A percentile compares a stretch with the other conserved stretches of the same genome.
Conservation (phyloP, 2,888 invertebrate species). For the Pandemis cinnamomeana region DNA sequence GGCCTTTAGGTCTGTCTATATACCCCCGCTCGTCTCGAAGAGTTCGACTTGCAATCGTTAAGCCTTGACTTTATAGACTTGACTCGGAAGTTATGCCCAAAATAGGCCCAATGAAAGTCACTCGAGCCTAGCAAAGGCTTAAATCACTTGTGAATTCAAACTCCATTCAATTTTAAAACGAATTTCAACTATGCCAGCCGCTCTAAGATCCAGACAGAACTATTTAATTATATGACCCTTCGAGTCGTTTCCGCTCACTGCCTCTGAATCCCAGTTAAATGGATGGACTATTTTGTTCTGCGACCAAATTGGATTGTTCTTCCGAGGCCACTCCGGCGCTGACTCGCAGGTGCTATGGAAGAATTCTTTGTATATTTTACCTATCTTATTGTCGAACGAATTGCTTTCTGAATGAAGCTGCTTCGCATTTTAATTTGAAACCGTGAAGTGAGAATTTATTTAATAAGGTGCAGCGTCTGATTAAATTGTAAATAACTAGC, state of each 20-base stretch:
- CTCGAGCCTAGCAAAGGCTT: not conserved
- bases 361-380: constrained; percentile 37
- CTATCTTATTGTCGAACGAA: constrained; percentile 26
- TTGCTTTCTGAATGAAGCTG: constrained; percentile 32
- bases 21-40: too few relatives aligned
- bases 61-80: not conserved
- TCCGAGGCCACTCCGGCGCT: constrained; percentile 19
- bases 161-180: constrained; percentile 30
- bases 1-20: too few relatives aligned
- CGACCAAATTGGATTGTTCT: constrained; percentile 38
- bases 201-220: constrained; percentile 26
- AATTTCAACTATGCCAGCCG: constrained; percentile 19
- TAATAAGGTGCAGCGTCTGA: not conserved
- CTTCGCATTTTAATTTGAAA: constrained; percentile 31
- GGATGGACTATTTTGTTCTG: constrained; percentile 29
- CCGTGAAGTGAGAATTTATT: constrained; percentile 6
- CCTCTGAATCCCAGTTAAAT: constrained; percentile 22
- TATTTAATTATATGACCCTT: constrained; percentile 38
- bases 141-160: constrained; percentile 24
- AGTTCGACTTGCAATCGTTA: too few relatives aligned
- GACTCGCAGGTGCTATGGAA: constrained; percentile 22
- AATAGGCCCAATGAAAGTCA: not conserved
- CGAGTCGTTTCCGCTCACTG: constrained; percentile 30
- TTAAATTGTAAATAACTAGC: not conserved
- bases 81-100: not conserved